A percentile compares a stretch with the other conserved stretches of the same genome.
phyloP scores from a whole-genome alignment of 2,113 vertebrate genomes.

The Saguinus midas region DNA sequence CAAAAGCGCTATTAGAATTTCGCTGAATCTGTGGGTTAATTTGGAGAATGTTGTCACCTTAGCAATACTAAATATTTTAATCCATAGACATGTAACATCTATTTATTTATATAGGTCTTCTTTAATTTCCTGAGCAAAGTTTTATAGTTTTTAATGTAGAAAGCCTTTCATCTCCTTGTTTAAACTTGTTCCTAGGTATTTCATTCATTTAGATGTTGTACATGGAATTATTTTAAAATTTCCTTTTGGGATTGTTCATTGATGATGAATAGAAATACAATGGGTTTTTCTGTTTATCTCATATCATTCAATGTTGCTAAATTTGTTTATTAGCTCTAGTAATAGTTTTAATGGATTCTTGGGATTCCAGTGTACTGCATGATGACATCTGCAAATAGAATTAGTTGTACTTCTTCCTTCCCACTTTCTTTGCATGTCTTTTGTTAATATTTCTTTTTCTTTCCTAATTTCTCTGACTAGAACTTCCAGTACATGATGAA shows the following conservation, averaged over 20 bases:
- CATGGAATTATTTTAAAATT: background rate
- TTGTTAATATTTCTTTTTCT: background rate
- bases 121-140: background rate
- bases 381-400: background rate
- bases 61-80: background rate
- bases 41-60: background rate
- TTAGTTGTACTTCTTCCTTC: background rate
- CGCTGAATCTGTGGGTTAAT: background rate
- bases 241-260: background rate
- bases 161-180: background rate
- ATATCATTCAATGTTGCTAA: background rate
- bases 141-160: background rate
- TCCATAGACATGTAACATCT: background rate
- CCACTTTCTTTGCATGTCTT: background rate
- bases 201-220: background rate
- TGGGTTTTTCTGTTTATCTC: background rate
- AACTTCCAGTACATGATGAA: background rate
- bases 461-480: background rate
- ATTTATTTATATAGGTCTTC: background rate
- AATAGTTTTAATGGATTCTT: background rate
- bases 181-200: background rate
- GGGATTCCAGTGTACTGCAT: background rate
- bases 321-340: background rate
- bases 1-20: too few relatives aligned
- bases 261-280: background rate